phyloP scores from a whole-genome alignment of 2,888 invertebrate species.

The Eupithecia tripunctaria region DNA sequence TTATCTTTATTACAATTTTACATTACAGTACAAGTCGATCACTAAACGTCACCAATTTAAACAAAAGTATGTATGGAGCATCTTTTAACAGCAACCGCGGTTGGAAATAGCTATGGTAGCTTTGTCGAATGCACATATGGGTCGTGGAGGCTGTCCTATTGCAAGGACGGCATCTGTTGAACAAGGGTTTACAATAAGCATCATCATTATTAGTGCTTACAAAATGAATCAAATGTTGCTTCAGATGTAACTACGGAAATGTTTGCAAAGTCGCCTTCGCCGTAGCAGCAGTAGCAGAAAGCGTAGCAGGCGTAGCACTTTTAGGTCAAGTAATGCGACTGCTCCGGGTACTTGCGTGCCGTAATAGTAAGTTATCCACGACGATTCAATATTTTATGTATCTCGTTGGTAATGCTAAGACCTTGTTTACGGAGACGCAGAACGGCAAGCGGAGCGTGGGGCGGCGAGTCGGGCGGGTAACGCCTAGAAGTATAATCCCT shows the following conservation, averaged over 20 bases:
- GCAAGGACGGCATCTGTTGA: conserved; percentile 76
- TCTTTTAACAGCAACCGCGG: not conserved
- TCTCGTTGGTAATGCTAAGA: not conserved
- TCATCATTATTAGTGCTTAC: not conserved
- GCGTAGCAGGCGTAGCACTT: conserved; percentile 3
- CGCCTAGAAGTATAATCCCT: no score
- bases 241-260: not conserved
- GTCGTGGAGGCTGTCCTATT: conserved; percentile 75
- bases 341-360: not conserved
- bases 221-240: not conserved
- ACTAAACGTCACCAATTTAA: conserved; percentile 17
- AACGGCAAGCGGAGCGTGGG: no score
- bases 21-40: conserved; percentile 35
- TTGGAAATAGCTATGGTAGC: conserved; percentile 65
- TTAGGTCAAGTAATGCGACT: not conserved
- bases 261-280: not conserved
- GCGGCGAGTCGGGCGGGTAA: no score
- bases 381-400: no score
- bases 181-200: conserved; percentile 21
- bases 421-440: no score
- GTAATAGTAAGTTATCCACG: not conserved
- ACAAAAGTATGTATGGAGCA: not conserved
- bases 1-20: conserved; percentile 44
- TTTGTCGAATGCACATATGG: conserved; percentile 76
- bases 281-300: not conserved